Conservation (phyloP, 1,140 invertebrate genomes). For the Drosophila guanche region DNA sequence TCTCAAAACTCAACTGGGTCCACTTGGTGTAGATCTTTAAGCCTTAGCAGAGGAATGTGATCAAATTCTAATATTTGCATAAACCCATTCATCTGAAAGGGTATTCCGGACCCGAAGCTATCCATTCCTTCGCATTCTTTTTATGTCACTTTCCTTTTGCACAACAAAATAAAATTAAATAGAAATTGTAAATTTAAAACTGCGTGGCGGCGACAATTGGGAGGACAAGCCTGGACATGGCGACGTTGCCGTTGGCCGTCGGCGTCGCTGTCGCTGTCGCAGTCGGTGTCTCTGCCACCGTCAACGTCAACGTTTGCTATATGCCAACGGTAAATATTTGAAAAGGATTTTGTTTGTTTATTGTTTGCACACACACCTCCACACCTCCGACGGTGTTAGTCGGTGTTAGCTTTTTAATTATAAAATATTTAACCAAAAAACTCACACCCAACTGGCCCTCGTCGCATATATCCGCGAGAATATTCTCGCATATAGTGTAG, state of each 20-base stretch:
- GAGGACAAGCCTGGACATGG: conserved; percentile 1
- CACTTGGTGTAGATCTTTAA: too few species aligned
- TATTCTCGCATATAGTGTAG: conserved; percentile 6
- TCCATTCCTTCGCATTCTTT: neutral
- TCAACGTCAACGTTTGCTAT: conserved; percentile 61
- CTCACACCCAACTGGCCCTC: conserved; percentile 71
- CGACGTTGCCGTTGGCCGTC: conserved; percentile 4
- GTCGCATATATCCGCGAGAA: neutral
- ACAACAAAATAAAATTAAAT: conserved; percentile 65
- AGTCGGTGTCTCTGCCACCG: conserved; percentile 30
- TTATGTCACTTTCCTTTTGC: conserved; percentile 39
- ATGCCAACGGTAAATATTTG: conserved; percentile 83
- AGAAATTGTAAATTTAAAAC: conserved; percentile 65
- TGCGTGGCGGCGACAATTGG: conserved; percentile 30
- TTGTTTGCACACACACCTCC: conserved; percentile 83
- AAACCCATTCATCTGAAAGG: too few species aligned
- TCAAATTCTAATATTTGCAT: too few species aligned
- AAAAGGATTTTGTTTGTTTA: conserved; percentile 84
- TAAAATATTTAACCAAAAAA: conserved; percentile 83
- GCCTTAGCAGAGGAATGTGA: too few species aligned
- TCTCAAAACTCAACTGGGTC: too few species aligned
- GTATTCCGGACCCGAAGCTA: too few species aligned
- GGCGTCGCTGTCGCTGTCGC: conserved; percentile 22
- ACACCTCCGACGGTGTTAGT: conserved; percentile 82
- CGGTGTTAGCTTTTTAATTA: conserved; percentile 83